These are phyloP conservation scores for Tetraneura akinire DNA, from an alignment of 1,140 invertebrate species.

Conservation along the genomic window DNA sequence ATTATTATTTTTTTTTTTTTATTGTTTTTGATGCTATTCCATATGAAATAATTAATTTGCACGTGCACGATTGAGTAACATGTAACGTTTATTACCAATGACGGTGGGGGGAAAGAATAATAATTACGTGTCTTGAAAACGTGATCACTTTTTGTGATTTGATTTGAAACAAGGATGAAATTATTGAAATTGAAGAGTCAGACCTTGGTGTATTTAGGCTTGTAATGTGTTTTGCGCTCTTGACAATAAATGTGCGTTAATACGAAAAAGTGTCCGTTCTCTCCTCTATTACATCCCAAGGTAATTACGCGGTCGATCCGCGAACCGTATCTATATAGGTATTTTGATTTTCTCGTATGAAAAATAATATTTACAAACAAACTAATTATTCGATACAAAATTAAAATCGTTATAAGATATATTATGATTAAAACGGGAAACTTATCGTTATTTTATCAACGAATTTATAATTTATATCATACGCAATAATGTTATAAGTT, in stretches of 20 bases:
- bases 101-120: neutral
- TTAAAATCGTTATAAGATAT: too few relatives aligned
- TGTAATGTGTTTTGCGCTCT: constrained; percentile 37
- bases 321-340: neutral
- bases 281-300: constrained; percentile 23
- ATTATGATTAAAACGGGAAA: too few relatives aligned
- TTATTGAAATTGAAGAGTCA: constrained; percentile 30
- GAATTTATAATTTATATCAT: too few relatives aligned
- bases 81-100: too few relatives aligned
- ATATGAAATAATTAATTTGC: neutral
- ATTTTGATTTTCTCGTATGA: neutral
- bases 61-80: too few relatives aligned
- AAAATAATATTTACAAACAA: too few relatives aligned
- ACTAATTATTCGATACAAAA: too few relatives aligned
- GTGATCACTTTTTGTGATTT: constrained; percentile 26
- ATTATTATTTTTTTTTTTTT: too few relatives aligned
- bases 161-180: constrained; percentile 43
- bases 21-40: neutral
- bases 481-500: too few relatives aligned
- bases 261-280: constrained; percentile 40
- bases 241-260: constrained; percentile 14
- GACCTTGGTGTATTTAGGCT: constrained; percentile 21
- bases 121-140: constrained; percentile 23
- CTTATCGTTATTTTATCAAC: too few relatives aligned
- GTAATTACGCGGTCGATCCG: constrained; percentile 14